Percentiles rank a stretch among this genome's conserved stretches.
Evolutionary conservation across 2,797 vertebrate species (phyloP).

Genomic region (Phoebastria nigripes): DNA sequence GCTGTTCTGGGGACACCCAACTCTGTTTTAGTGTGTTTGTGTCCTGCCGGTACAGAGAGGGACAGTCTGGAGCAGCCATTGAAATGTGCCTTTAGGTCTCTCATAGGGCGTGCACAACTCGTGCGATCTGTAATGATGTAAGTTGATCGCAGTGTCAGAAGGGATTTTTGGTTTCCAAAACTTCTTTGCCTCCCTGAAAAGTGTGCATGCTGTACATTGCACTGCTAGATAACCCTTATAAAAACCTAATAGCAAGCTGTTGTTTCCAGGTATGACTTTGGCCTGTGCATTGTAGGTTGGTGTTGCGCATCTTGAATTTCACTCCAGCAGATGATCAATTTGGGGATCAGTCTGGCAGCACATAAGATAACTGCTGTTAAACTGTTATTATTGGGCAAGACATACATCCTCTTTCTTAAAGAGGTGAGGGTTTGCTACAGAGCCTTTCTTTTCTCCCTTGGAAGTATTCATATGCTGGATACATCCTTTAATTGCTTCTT

Average conservation of each 20-base stretch:
- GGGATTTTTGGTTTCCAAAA: not conserved
- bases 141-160: not conserved
- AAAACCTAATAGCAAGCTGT: not conserved
- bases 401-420: not conserved
- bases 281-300: not conserved
- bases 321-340: not conserved
- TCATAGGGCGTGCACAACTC: fast-evolving
- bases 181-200: not conserved
- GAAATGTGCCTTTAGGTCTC: not conserved
- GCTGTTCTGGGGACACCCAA: not conserved
- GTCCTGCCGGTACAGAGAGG: not conserved
- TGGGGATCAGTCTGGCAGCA: not conserved
- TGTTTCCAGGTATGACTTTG: not conserved
- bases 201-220: fast-evolving
- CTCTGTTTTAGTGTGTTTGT: not conserved
- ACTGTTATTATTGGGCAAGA: not conserved
- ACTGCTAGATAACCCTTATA: not conserved
- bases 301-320: not conserved
- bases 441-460: not conserved
- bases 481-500: not conserved
- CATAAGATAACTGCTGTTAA: not conserved
- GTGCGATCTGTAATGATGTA: not conserved
- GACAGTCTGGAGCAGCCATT: not conserved
- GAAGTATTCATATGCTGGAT: not conserved
- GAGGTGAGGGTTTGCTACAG: not conserved